Evolutionary conservation across 2,113 vertebrate genomes (phyloP).

Genomic region (Grammomys surdaster): DNA sequence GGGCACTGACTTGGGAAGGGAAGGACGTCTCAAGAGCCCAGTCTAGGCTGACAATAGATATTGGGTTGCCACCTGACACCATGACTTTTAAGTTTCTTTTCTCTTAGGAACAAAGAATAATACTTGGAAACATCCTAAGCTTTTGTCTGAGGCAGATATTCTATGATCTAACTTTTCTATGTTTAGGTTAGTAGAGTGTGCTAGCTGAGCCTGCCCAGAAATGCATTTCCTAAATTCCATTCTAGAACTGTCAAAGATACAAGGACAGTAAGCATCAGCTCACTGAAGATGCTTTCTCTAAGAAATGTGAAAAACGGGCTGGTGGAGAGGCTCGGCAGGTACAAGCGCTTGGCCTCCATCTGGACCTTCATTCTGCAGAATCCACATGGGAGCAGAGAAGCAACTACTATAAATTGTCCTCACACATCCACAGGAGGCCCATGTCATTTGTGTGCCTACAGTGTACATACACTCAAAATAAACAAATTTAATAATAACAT

Average conservation of each 20-base stretch:
- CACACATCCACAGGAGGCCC: rapidly evolving
- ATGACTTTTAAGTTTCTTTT: background rate
- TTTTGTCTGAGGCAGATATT: background rate
- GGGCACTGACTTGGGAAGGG: background rate
- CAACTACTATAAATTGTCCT: rapidly evolving
- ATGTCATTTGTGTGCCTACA: background rate
- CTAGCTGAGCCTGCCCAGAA: background rate
- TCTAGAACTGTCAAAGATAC: slow-evolving; percentile 18
- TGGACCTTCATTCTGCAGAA: background rate
- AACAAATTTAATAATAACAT: too few species aligned
- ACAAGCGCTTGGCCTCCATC: too few species aligned
- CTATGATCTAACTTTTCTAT: background rate
- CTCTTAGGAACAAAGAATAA: background rate
- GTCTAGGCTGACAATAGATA: background rate
- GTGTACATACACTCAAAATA: background rate
- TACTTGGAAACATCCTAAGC: background rate
- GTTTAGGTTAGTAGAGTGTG: background rate
- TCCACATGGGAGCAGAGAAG: background rate
- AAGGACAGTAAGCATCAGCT: background rate
- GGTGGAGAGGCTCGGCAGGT: background rate
- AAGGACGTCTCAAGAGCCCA: background rate
- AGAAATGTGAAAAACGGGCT: too few species aligned
- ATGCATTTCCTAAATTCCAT: background rate
- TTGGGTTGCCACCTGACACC: background rate
- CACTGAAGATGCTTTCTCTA: background rate